Percentiles rank a stretch among this genome's conserved stretches.
These are phyloP conservation scores for Drosophila setifemur DNA, from an alignment of 1,140 invertebrate species.

Conservation along the genomic window DNA sequence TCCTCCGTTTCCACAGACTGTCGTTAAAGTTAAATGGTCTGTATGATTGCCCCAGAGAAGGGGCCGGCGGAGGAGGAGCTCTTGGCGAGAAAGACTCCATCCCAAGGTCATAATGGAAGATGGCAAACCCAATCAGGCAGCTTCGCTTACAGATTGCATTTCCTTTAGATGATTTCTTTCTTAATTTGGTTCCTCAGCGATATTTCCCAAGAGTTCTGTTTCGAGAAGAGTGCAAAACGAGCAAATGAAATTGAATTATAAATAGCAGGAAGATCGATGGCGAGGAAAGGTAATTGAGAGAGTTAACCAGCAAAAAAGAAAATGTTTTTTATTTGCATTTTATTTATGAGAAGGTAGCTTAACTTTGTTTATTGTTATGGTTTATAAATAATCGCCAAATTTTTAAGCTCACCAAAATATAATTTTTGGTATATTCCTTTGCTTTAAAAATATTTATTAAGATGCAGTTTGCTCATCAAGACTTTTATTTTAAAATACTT, in stretches of 20 bases:
- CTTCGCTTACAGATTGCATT: slow-evolving; percentile 59
- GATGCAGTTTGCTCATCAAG: too few relatives aligned
- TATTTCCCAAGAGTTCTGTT: slow-evolving; percentile 9
- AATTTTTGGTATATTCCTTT: too few relatives aligned
- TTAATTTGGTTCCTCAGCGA: slow-evolving; percentile 11
- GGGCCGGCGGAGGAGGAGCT: background rate
- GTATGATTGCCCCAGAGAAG: slow-evolving; percentile 43
- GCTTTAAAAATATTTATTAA: too few relatives aligned
- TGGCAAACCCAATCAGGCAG: slow-evolving; percentile 54
- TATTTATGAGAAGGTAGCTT: too few relatives aligned
- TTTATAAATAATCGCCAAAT: too few relatives aligned
- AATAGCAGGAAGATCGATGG: background rate
- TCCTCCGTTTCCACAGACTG: slow-evolving; percentile 15
- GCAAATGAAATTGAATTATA: background rate
- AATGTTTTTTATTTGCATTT: too few relatives aligned
- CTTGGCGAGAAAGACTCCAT: background rate
- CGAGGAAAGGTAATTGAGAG: background rate
- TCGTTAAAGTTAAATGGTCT: slow-evolving; percentile 61
- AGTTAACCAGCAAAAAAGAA: too few relatives aligned
- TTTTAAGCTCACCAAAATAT: too few relatives aligned
- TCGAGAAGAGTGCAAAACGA: too few relatives aligned
- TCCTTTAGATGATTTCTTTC: slow-evolving; percentile 34
- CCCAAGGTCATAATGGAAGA: slow-evolving; percentile 47
- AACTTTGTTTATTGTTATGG: too few relatives aligned
- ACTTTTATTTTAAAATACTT: too few relatives aligned